A percentile compares a stretch with the other conserved stretches of the same genome.
These are phyloP conservation scores for Mycogona germanica DNA, from an alignment of 2,888 invertebrate genomes.

Conservation along the genomic window DNA sequence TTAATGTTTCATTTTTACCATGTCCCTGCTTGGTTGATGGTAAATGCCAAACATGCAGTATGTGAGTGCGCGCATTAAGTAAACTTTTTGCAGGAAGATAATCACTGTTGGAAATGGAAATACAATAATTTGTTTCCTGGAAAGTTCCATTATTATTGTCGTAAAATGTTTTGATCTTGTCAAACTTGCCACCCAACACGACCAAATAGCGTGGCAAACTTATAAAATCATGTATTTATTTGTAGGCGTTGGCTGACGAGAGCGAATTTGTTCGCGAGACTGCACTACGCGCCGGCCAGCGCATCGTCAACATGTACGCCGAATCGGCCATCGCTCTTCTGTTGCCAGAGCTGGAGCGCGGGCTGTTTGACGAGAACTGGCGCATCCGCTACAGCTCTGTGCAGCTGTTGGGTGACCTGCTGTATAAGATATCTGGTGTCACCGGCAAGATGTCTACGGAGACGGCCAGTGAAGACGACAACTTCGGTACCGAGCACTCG, in stretches of 20 bases:
- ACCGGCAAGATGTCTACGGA: conserved; percentile 99
- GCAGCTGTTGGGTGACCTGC: conserved; percentile 83
- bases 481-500: conserved; percentile 95
- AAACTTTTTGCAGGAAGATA: too few relatives aligned
- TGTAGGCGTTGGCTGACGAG: conserved; percentile 86
- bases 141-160: background rate
- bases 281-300: conserved; percentile 88
- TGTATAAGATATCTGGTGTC: conserved; percentile 91
- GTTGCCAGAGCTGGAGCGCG: conserved; percentile 84
- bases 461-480: conserved; percentile 96
- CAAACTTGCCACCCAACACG: too few relatives aligned
- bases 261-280: conserved; percentile 98
- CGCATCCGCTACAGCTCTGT: conserved; percentile 86
- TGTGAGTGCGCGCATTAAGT: background rate
- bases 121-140: too few relatives aligned
- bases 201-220: background rate
- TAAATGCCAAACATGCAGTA: background rate
- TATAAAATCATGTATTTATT: conserved; percentile 5
- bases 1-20: background rate
- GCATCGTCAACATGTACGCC: conserved; percentile 92
- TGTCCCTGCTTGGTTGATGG: background rate
- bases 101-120: too few relatives aligned
- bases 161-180: background rate
- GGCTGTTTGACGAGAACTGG: conserved; percentile 98
- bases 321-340: conserved; percentile 86